phyloP scores from a whole-genome alignment of 2,888 invertebrate genomes.

The Kryphioiulus occultus region DNA sequence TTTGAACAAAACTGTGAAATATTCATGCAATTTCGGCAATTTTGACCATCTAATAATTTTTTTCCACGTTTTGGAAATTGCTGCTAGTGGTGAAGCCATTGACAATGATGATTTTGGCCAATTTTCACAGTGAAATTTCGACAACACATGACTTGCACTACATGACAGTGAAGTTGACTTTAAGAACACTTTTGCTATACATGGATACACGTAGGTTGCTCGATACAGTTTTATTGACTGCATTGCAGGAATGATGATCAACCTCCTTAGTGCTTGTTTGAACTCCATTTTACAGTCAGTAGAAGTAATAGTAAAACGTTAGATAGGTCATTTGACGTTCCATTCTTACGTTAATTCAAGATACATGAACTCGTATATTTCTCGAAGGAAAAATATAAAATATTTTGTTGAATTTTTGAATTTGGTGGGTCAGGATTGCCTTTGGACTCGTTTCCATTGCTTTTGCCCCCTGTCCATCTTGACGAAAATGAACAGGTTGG shows the following conservation, averaged over 20 bases:
- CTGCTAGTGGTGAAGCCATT: no score
- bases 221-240: neutral
- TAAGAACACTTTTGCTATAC: neutral
- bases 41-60: no score
- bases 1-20: no score
- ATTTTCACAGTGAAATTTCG: no score
- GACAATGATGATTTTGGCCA: no score
- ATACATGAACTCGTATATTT: neutral
- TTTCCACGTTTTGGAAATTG: no score
- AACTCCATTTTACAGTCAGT: neutral
- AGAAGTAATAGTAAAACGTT: neutral
- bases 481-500: conserved; percentile 3
- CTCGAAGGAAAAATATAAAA: no score
- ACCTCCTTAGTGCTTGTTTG: neutral
- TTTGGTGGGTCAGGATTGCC: no score
- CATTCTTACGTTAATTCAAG: neutral
- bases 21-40: no score
- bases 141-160: no score
- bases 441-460: neutral
- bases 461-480: neutral
- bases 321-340: neutral
- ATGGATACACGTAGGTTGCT: neutral
- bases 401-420: no score
- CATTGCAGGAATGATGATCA: neutral
- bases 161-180: no score